These are phyloP conservation scores for Kradibia gibbosae DNA, from an alignment of 1,140 invertebrate species.

Conservation along the genomic window DNA sequence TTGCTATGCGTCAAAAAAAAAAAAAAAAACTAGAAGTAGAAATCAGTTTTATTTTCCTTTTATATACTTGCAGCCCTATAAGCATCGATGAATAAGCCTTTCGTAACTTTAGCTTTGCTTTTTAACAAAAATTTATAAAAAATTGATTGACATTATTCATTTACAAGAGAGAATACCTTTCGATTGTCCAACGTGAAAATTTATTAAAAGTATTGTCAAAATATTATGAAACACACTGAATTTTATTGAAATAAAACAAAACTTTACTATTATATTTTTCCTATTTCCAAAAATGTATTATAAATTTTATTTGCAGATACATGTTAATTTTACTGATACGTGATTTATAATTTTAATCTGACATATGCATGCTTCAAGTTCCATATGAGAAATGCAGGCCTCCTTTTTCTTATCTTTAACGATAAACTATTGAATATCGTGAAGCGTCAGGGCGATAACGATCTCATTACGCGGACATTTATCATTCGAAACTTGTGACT, in stretches of 20 bases:
- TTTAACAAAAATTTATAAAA: background rate
- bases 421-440: slow-evolving; percentile 41
- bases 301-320: slow-evolving; percentile 1
- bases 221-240: too few relatives aligned
- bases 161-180: too few relatives aligned
- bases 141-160: too few relatives aligned
- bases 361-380: slow-evolving; percentile 2
- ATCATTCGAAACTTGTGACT: slow-evolving; percentile 36
- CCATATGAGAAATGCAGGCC: slow-evolving; percentile 30
- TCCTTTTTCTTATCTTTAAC: slow-evolving; percentile 29
- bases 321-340: background rate
- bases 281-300: background rate
- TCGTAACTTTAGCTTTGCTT: background rate
- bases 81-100: too few relatives aligned
- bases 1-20: too few relatives aligned
- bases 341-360: slow-evolving; percentile 15
- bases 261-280: background rate
- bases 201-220: too few relatives aligned
- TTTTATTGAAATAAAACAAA: too few relatives aligned
- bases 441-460: slow-evolving; percentile 37
- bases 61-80: too few relatives aligned
- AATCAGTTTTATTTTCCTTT: too few relatives aligned
- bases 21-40: too few relatives aligned
- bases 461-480: slow-evolving; percentile 46
- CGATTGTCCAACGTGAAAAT: too few relatives aligned